Percentiles rank a stretch among this genome's conserved stretches.
phyloP scores from a whole-genome alignment of 2,888 invertebrate genomes.

The Smittia sp. region DNA sequence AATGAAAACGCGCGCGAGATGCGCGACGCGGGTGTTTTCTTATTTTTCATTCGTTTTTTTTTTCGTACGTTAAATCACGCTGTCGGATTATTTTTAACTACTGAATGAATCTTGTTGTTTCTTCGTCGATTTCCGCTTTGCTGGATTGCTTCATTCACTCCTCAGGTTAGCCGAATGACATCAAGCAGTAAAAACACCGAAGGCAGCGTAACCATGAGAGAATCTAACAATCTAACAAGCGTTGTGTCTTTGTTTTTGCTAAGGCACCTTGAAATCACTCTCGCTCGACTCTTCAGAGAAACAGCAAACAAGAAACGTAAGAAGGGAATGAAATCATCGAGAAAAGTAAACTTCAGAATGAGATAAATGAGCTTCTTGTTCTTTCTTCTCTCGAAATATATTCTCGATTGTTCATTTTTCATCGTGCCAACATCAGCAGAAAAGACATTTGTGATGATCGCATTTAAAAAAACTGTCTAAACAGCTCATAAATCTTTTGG shows the following conservation, averaged over 20 bases:
- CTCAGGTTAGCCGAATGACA: slow-evolving; percentile 8
- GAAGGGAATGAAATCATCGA: slow-evolving; percentile 22
- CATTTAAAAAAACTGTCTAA: slow-evolving; percentile 5
- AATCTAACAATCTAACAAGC: slow-evolving; percentile 1
- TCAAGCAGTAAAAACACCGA: not conserved
- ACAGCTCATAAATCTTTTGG: slow-evolving; percentile 1
- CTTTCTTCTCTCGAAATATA: not conserved
- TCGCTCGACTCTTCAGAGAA: not conserved
- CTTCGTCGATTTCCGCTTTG: slow-evolving; percentile 20
- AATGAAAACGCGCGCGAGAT: slow-evolving; percentile 11
- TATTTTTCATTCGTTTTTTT: not conserved
- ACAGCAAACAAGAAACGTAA: slow-evolving; percentile 11
- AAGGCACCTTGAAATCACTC: slow-evolving; percentile 31
- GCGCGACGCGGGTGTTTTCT: slow-evolving; percentile 2
- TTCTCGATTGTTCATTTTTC: slow-evolving; percentile 13
- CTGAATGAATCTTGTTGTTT: not conserved
- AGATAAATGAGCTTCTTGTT: slow-evolving; percentile 9
- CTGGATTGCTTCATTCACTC: slow-evolving; percentile 15
- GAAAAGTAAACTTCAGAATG: not conserved
- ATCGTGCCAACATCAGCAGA: not conserved
- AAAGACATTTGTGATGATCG: slow-evolving; percentile 2
- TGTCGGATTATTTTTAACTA: slow-evolving; percentile 19
- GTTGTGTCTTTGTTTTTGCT: slow-evolving; percentile 21
- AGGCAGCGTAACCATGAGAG: slow-evolving; percentile 5
- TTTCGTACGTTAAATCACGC: slow-evolving; percentile 6